A percentile compares a stretch with the other conserved stretches of the same genome.
Conservation (phyloP, 2,797 vertebrate species). For the Propithecus deckenii region DNA sequence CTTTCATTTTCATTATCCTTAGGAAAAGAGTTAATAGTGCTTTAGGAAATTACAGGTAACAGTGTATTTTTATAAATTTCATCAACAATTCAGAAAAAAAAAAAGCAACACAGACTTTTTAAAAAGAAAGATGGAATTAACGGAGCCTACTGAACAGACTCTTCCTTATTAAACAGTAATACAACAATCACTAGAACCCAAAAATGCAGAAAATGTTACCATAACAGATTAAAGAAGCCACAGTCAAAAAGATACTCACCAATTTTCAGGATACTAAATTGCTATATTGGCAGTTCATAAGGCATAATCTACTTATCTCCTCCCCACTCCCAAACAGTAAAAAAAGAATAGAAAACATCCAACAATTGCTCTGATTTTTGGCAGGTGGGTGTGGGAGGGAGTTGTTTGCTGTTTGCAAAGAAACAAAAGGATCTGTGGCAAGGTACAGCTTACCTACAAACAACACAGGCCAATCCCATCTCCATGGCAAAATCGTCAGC, state of each 20-base stretch:
- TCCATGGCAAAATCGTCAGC: constrained; percentile 99
- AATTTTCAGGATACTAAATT: neutral
- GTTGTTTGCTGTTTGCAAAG: neutral
- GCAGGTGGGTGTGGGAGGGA: neutral
- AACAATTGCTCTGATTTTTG: neutral
- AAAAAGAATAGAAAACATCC: neutral
- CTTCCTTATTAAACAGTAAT: neutral
- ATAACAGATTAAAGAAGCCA: neutral
- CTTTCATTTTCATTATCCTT: constrained; percentile 3
- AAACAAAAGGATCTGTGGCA: neutral
- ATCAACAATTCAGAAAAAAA: neutral
- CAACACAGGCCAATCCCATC: constrained; percentile 98
- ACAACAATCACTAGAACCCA: neutral
- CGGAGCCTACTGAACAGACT: neutral
- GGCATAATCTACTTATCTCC: neutral
- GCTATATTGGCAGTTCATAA: neutral
- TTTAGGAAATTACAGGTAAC: constrained; percentile 6
- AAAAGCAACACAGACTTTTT: neutral
- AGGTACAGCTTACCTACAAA: constrained; percentile 91
- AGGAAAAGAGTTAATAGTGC: constrained; percentile 17
- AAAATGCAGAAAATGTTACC: neutral
- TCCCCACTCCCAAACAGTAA: neutral
- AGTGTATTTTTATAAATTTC: constrained; percentile 4
- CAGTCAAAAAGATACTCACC: neutral
- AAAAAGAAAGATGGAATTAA: constrained; percentile 14